Conservation (phyloP, 2,797 vertebrate species). For the Coreius guichenoti region DNA sequence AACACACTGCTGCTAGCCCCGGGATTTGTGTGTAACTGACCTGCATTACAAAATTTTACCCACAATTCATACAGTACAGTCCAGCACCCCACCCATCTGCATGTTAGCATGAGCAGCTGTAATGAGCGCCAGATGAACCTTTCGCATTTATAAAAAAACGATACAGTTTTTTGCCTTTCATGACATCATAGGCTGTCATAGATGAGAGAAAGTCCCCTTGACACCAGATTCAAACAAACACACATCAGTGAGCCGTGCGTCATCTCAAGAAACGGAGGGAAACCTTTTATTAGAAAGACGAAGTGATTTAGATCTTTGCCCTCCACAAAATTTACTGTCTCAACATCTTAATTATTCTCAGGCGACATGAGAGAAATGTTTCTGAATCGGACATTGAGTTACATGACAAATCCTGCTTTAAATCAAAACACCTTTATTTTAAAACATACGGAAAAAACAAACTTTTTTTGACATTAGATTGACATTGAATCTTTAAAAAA, state of each 20-base stretch:
- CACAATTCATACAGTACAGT: background rate
- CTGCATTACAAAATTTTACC: background rate
- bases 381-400: background rate
- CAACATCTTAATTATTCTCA: background rate
- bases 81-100: background rate
- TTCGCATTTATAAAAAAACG: background rate
- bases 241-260: background rate
- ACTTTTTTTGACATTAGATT: background rate
- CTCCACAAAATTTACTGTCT: background rate
- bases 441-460: background rate
- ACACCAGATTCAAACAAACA: background rate
- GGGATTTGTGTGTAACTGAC: conserved; percentile 1
- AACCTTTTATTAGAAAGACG: background rate
- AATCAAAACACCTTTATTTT: background rate
- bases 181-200: background rate
- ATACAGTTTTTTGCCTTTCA: conserved; percentile 6
- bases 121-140: conserved; percentile 13
- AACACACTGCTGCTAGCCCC: too few relatives aligned
- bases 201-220: background rate
- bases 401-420: background rate
- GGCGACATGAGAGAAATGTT: background rate
- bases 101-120: background rate
- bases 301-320: background rate
- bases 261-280: background rate
- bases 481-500: background rate